Evolutionary conservation across 2,113 vertebrate species (phyloP).

Genomic region (Cariama cristata): DNA sequence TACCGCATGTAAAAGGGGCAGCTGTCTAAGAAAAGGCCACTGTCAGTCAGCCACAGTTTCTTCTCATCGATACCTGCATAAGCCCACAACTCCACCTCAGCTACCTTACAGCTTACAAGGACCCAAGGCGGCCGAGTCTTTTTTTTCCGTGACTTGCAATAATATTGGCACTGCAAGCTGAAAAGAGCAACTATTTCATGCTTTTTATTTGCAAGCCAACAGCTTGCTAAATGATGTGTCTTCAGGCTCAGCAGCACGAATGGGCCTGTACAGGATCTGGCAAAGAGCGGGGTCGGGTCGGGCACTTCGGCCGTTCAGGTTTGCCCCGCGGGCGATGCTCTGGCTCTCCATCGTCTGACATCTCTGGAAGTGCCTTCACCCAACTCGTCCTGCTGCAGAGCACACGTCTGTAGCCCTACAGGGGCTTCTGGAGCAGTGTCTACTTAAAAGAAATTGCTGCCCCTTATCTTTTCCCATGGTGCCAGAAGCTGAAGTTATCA

Average conservation of each 20-base stretch:
- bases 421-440: not conserved
- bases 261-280: not conserved
- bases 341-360: not conserved
- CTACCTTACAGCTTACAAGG: not conserved
- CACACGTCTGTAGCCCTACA: not conserved
- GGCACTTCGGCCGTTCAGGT: not conserved
- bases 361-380: not conserved
- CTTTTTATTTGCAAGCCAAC: not conserved
- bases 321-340: not conserved
- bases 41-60: not conserved
- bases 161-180: not conserved
- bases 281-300: not conserved
- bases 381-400: not conserved
- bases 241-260: not conserved
- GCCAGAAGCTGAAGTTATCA: not conserved
- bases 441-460: not conserved
- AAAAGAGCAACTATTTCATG: not conserved
- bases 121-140: not conserved
- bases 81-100: not conserved
- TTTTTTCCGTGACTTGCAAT: not conserved
- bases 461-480: not conserved
- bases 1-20: not conserved
- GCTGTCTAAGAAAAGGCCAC: not conserved
- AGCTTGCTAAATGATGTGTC: not conserved
- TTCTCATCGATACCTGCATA: not conserved